phyloP scores from a whole-genome alignment of 2,797 vertebrate genomes.

The Etheostoma perlongum region DNA sequence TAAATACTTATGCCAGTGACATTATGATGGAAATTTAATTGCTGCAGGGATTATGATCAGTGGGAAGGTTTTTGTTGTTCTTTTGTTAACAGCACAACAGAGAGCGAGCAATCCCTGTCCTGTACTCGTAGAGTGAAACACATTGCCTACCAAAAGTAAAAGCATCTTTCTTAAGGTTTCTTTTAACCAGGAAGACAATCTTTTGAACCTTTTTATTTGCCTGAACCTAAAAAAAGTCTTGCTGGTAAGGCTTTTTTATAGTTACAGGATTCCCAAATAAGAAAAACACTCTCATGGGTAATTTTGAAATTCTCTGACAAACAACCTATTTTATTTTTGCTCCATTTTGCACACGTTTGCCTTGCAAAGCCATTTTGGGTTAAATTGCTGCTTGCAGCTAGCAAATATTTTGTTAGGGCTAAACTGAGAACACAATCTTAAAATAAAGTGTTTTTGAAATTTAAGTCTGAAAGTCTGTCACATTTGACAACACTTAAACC shows the following conservation, averaged over 20 bases:
- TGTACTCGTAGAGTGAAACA: neutral
- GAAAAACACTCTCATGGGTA: neutral
- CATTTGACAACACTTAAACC: neutral
- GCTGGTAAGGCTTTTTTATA: neutral
- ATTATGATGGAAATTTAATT: neutral
- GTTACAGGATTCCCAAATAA: neutral
- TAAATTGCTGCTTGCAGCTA: conserved; percentile 1
- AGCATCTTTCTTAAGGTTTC: neutral
- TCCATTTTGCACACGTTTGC: neutral
- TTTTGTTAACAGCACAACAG: neutral
- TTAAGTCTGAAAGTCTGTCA: neutral
- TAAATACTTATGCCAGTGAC: too few relatives aligned
- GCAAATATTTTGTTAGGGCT: neutral
- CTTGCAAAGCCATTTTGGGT: neutral
- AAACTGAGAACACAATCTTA: neutral
- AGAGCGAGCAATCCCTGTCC: neutral
- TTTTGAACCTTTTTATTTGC: neutral
- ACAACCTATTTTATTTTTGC: neutral
- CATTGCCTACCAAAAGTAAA: neutral
- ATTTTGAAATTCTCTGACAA: conserved; percentile 6
- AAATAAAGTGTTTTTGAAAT: neutral
- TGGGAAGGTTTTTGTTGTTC: too few relatives aligned
- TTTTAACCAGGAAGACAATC: neutral
- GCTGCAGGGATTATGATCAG: neutral
- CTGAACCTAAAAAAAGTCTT: neutral